Evolutionary conservation across 1,140 invertebrate genomes (phyloP).

Genomic region (Helicoverpa zea): DNA sequence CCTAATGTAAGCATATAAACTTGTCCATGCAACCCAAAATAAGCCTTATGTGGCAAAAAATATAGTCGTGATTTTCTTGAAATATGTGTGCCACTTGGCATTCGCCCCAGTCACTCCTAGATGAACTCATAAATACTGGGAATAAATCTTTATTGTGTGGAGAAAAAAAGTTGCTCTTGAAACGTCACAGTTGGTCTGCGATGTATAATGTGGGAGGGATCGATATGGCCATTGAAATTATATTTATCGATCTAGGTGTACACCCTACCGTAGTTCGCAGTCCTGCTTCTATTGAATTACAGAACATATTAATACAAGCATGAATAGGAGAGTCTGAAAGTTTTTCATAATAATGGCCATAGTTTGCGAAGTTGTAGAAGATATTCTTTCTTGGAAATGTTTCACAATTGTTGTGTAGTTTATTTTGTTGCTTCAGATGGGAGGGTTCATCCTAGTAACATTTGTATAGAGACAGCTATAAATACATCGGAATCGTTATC

Average conservation of each 20-base stretch:
- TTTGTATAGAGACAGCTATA: not conserved
- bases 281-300: constrained; percentile 28
- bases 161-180: constrained; percentile 28
- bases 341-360: not conserved
- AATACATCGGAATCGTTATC: constrained; percentile 21
- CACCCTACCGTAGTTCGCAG: constrained; percentile 6
- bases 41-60: not conserved
- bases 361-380: not conserved
- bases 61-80: constrained; percentile 17
- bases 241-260: not conserved
- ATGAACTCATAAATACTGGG: constrained; percentile 43
- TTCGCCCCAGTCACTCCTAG: constrained; percentile 26
- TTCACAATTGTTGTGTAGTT: not conserved
- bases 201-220: constrained; percentile 33
- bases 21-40: constrained; percentile 29
- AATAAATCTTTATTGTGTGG: constrained; percentile 43
- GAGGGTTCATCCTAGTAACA: not conserved
- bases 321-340: not conserved
- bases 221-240: constrained; percentile 17
- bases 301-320: constrained; percentile 13
- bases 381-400: constrained; percentile 5
- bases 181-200: constrained; percentile 40
- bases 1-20: constrained; percentile 23
- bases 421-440: constrained; percentile 3
- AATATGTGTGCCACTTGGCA: constrained; percentile 4